phyloP scores from a whole-genome alignment of 2,888 invertebrate species.

The Caenorhabditis becei region DNA sequence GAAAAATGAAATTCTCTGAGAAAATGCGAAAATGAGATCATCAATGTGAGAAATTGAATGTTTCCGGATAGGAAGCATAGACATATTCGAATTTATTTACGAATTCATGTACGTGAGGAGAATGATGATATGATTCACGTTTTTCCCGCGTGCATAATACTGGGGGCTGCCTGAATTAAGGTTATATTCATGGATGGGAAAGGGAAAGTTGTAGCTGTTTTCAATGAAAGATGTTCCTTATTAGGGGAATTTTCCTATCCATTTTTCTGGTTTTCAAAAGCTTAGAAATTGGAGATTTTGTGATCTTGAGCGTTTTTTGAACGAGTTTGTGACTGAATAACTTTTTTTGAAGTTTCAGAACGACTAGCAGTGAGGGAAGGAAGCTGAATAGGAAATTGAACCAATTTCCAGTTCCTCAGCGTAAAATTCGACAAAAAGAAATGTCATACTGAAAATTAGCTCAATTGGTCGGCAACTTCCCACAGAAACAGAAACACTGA shows the following conservation, averaged over 20 bases:
- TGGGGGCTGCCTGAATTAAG: conserved; percentile 14
- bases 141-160: conserved; percentile 42
- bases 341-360: too few species aligned
- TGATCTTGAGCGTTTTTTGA: background rate
- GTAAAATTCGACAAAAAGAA: conserved; percentile 33
- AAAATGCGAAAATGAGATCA: conserved; percentile 1
- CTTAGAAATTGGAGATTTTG: background rate
- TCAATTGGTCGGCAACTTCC: conserved; percentile 19
- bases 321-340: too few species aligned
- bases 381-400: too few species aligned
- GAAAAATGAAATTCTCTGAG: background rate
- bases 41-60: background rate
- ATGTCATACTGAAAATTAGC: conserved; percentile 24
- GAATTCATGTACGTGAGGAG: conserved; percentile 54
- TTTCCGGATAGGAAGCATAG: conserved; percentile 1
- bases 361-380: too few species aligned
- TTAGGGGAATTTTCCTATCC: too few species aligned
- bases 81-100: conserved; percentile 1
- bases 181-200: conserved; percentile 38
- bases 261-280: too few species aligned
- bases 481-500: background rate
- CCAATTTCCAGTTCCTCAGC: conserved; percentile 10
- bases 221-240: background rate
- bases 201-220: background rate
- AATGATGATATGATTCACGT: conserved; percentile 51